Evolutionary conservation across 1,140 invertebrate species (phyloP).

Genomic region (Epicauta chinensis): DNA sequence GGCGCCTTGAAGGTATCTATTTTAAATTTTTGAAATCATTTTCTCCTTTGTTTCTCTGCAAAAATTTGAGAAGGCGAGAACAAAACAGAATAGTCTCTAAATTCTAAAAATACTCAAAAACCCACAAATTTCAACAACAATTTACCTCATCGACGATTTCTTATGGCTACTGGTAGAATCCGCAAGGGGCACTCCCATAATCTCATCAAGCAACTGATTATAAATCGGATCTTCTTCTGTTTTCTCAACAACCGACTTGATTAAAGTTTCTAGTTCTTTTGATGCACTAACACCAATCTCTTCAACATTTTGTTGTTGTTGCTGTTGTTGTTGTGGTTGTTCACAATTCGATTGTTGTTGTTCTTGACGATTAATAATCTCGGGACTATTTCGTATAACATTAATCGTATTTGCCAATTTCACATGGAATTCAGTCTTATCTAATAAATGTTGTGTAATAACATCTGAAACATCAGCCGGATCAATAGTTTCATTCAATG

Average conservation of each 20-base stretch:
- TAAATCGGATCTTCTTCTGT: conserved; percentile 32
- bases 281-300: conserved; percentile 4
- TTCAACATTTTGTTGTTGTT: conserved; percentile 2
- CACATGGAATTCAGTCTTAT: conserved; percentile 27
- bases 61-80: too few species aligned
- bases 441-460: conserved; percentile 23
- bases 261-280: conserved; percentile 24
- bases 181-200: conserved; percentile 17
- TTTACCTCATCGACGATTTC: neutral
- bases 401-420: conserved; percentile 34
- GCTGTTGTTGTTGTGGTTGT: neutral
- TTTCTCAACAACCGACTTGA: conserved; percentile 28
- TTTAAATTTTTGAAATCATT: too few species aligned
- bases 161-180: neutral
- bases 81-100: too few species aligned
- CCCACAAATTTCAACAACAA: too few species aligned
- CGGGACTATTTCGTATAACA: conserved; percentile 15
- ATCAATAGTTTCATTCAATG: neutral
- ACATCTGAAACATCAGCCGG: conserved; percentile 17
- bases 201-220: conserved; percentile 25
- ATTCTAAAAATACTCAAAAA: too few species aligned
- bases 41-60: too few species aligned
- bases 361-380: neutral
- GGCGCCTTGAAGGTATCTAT: too few species aligned
- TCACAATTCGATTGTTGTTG: too few species aligned